A percentile compares a stretch with the other conserved stretches of the same genome.
Evolutionary conservation across 2,888 invertebrate species (phyloP).

Genomic region (Conus canariensis): DNA sequence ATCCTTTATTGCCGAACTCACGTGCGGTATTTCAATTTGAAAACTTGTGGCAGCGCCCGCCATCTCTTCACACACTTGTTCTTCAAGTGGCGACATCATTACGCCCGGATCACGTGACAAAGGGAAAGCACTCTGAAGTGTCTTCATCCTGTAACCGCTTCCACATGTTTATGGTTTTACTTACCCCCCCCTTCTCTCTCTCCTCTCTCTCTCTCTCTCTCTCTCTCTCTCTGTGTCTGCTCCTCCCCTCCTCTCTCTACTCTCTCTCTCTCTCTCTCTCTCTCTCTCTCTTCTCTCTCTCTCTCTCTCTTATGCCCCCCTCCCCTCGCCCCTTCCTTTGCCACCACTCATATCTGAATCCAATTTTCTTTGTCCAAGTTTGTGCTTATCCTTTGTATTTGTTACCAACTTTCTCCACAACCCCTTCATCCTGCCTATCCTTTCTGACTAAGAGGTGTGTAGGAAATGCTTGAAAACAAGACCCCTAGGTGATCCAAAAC

Average conservation of each 20-base stretch:
- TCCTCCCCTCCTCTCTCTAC: not conserved
- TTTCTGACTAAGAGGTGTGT: too few relatives aligned
- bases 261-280: not conserved
- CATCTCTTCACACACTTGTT: not conserved
- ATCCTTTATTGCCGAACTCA: not conserved
- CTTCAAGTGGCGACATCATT: conserved; percentile 28
- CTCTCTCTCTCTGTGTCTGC: not conserved
- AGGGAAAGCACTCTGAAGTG: conserved; percentile 29
- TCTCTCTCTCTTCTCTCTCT: not conserved
- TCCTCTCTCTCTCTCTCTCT: not conserved
- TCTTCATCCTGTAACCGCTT: conserved; percentile 7
- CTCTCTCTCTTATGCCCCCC: not conserved
- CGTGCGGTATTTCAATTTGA: conserved; percentile 28
- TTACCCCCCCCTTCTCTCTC: not conserved
- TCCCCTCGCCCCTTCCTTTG: not conserved
- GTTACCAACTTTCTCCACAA: too few relatives aligned
- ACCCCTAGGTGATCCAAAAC: too few relatives aligned
- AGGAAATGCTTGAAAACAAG: too few relatives aligned
- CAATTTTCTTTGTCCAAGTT: too few relatives aligned
- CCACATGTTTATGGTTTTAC: not conserved
- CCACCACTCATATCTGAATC: too few relatives aligned
- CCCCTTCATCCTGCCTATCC: too few relatives aligned
- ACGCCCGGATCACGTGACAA: conserved; percentile 34
- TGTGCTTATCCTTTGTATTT: too few relatives aligned
- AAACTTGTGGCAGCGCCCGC: conserved; percentile 31